phyloP scores from a whole-genome alignment of 2,113 vertebrate genomes.

The Neogale vison region DNA sequence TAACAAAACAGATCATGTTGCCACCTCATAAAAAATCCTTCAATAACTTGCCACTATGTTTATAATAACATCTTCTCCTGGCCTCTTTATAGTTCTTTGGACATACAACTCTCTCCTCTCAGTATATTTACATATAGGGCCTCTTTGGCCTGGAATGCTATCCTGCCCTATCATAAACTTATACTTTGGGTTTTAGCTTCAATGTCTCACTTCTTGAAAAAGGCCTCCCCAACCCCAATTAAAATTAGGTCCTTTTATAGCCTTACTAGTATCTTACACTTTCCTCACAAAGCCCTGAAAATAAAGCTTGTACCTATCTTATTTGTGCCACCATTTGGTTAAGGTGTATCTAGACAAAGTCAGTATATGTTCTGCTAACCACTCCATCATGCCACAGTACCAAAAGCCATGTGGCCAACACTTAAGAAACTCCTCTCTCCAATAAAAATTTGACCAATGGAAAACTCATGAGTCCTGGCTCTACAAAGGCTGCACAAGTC shows the following conservation, averaged over 20 bases:
- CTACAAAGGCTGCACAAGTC: background rate
- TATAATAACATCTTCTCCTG: background rate
- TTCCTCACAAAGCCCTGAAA: background rate
- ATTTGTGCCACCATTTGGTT: background rate
- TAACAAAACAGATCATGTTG: background rate
- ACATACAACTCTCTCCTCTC: background rate
- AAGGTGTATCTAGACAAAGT: background rate
- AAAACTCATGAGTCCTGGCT: background rate
- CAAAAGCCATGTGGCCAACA: background rate
- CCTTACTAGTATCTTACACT: background rate
- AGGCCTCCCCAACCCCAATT: background rate
- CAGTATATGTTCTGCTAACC: background rate
- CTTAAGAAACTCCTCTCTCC: background rate
- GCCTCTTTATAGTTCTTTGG: background rate
- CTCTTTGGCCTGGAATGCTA: background rate
- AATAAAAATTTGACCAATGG: background rate
- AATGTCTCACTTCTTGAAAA: conserved; percentile 10
- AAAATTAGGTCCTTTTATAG: background rate
- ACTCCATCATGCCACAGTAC: background rate
- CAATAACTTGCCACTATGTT: background rate
- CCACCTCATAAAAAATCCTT: background rate
- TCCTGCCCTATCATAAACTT: background rate
- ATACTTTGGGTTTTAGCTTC: background rate
- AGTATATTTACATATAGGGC: background rate
- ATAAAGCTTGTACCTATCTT: background rate